phyloP scores from a whole-genome alignment of 2,113 vertebrate species.

The Rana temporaria region DNA sequence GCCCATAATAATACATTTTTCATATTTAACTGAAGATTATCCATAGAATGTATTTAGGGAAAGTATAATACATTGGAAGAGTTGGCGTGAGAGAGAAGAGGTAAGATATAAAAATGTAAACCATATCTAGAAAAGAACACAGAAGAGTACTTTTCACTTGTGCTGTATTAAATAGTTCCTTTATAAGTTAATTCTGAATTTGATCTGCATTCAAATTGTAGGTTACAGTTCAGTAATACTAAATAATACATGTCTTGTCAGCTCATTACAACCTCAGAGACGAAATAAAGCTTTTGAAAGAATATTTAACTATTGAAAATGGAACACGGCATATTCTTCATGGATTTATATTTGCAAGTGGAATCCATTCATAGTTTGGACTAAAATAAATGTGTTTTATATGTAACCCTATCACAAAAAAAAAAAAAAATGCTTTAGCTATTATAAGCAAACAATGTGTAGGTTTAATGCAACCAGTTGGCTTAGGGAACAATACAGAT shows the following conservation, averaged over 20 bases:
- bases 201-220: not conserved
- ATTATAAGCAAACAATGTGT: constrained; percentile 20
- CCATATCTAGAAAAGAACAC: too few species aligned
- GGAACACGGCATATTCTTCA: not conserved
- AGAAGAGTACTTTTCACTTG: too few species aligned
- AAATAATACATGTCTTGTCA: constrained; percentile 5
- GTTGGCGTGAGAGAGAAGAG: not conserved
- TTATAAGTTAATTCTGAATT: too few species aligned
- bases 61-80: too few species aligned
- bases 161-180: too few species aligned
- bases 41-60: too few species aligned
- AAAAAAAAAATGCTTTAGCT: constrained; percentile 9
- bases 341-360: constrained; percentile 6
- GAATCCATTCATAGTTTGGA: constrained; percentile 3
- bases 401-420: constrained; percentile 21
- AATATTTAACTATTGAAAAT: constrained; percentile 8
- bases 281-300: constrained; percentile 12
- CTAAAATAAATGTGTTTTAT: not conserved
- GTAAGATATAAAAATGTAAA: too few species aligned
- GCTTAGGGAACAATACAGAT: constrained; percentile 8
- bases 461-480: constrained; percentile 11
- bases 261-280: not conserved
- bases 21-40: too few species aligned
- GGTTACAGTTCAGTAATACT: constrained; percentile 12
- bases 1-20: too few species aligned